These are phyloP conservation scores for Stegana nigrithorax DNA, from an alignment of 2,888 invertebrate genomes.

Conservation along the genomic window DNA sequence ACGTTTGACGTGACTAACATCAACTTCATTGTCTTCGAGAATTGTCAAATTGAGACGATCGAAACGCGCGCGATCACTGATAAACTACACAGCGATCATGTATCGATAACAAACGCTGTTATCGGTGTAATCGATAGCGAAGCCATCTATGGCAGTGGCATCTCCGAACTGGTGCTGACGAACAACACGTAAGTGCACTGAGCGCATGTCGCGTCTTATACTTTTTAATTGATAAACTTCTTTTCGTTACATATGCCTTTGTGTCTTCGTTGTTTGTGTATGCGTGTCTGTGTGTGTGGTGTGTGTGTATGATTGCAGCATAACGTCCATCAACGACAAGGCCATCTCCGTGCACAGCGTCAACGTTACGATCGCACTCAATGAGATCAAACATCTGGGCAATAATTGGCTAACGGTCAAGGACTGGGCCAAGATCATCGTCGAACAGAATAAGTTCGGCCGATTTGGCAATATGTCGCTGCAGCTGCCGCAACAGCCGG, in stretches of 20 bases:
- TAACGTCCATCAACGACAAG: conserved; percentile 58
- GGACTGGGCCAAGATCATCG: conserved; percentile 56
- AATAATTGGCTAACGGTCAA: conserved; percentile 61
- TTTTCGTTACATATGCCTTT: not conserved
- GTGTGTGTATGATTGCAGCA: conserved; percentile 43
- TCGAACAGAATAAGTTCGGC: conserved; percentile 61
- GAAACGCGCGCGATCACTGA: conserved; percentile 63
- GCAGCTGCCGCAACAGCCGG: conserved; percentile 45
- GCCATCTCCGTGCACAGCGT: conserved; percentile 62
- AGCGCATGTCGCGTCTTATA: not conserved
- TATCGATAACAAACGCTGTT: conserved; percentile 60
- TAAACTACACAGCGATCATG: conserved; percentile 60
- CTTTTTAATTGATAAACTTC: not conserved
- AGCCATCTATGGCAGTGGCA: conserved; percentile 67
- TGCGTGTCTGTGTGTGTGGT: not conserved
- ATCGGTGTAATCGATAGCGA: conserved; percentile 65
- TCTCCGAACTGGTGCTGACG: conserved; percentile 56
- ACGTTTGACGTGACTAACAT: conserved; percentile 67
- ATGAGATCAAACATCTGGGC: conserved; percentile 55
- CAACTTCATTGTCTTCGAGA: conserved; percentile 59
- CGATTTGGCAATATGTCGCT: conserved; percentile 55
- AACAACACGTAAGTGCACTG: conserved; percentile 61
- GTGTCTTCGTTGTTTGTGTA: not conserved
- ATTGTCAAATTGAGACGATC: conserved; percentile 61
- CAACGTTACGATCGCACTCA: conserved; percentile 56